Evolutionary conservation across 2,797 vertebrate genomes (phyloP), one percentile per base, ranked within the genome.

Genomic region (Myotis vivesi): DNA sequence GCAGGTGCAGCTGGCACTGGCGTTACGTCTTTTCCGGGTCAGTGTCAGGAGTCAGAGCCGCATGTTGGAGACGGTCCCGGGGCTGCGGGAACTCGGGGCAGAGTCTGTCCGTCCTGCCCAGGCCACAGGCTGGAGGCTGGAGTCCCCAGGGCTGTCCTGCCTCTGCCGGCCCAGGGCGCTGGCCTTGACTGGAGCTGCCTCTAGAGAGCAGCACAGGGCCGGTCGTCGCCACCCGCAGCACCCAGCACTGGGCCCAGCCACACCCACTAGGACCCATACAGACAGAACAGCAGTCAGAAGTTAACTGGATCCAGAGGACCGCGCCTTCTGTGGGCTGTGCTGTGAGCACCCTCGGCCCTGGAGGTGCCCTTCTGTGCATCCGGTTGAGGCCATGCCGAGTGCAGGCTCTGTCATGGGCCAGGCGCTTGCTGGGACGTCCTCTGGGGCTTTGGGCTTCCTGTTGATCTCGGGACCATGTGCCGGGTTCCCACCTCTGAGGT

Each of bases 201-300:
- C 66, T 38, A 57, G 15, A 1, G 46, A 71, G 51, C 44, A 4
- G 1, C 2, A 1, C 3, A 30, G 33, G 55, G 12, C 36, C 36
- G 7, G 33, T 2, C 30, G 38, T 3, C 2, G 6, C 44, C 1
- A 1, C n/a, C 25, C 10, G 6, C 38, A 3, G 28, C 9, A 22
- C 82, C 22, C 23, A 23, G 51, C 2, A 12, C 15, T 30, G 33
- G 46, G 38, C 41, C 30, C 1, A 13, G 66, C 38, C 17, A 41
- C 28, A 84, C 36, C 22, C 19, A 0, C 38, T 19, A 19, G 71
- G 22, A 17, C 59, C 49, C 9, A 8, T 0, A n/a, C 8, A 44
- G 38, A 51, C 57, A 33, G 20, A 53, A 30, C 38, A 28, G 16
- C 22, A 4, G 10, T 38, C 17, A 8, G 51, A 38, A 33, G 19